phyloP scores from a whole-genome alignment of 2,113 vertebrate species.

The Saccopteryx bilineata region DNA sequence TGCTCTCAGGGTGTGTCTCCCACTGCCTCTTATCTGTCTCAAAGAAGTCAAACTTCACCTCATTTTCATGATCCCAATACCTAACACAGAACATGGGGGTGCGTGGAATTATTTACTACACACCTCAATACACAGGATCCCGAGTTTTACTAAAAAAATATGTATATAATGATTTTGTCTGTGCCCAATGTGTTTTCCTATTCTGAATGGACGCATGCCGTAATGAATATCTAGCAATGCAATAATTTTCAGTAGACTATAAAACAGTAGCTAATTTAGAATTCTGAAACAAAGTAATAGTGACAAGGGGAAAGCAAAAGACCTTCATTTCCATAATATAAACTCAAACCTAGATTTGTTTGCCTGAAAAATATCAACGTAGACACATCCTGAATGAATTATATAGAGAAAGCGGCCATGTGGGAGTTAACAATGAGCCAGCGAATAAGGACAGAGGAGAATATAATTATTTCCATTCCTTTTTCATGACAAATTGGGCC shows the following conservation, averaged over 20 bases:
- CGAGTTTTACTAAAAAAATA: not conserved
- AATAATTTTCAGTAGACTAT: constrained; percentile 36
- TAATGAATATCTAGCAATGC: not conserved
- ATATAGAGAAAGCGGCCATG: not conserved
- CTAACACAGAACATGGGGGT: not conserved
- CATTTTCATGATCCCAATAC: not conserved
- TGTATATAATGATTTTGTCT: not conserved
- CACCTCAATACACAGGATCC: not conserved
- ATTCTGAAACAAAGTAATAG: constrained; percentile 46
- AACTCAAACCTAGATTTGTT: constrained; percentile 47
- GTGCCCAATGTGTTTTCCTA: not conserved
- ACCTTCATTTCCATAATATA: constrained; percentile 64
- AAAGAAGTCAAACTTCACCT: not conserved
- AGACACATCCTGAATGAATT: constrained; percentile 73
- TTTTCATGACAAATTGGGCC: not conserved
- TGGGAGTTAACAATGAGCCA: constrained; percentile 43
- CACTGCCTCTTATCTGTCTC: not conserved
- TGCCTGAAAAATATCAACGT: constrained; percentile 3
- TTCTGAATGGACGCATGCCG: not conserved
- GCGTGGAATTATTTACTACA: not conserved
- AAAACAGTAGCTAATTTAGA: constrained; percentile 44
- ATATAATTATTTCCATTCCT: constrained; percentile 67
- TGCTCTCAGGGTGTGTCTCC: accelerated
- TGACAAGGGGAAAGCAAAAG: constrained; percentile 61
- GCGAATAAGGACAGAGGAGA: not conserved